Base-by-base conservation (phyloP, 2,888 invertebrate species). In the Amaurobius ferox region DNA sequence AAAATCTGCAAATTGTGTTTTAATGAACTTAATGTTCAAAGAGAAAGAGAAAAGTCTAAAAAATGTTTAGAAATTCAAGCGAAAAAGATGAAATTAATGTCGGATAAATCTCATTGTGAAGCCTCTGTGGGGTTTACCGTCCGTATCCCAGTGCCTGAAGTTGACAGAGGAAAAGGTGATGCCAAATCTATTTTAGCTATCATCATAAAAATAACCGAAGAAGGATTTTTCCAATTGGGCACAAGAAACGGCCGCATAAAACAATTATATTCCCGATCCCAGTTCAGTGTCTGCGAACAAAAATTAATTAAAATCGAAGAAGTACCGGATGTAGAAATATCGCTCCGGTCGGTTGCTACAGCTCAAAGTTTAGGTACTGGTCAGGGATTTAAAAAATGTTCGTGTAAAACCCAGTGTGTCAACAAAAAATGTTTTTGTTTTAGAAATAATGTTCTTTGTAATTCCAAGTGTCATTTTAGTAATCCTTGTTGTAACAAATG, bases 221-320 rank as follows among this genome's bases (percentile, higher is more conserved):
- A n/a, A n/a, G n/a, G n/a, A n/a, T n/a, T n/a, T n/a, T n/a, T n/a
- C n/a, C n/a, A n/a, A n/a, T n/a, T n/a, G n/a, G n/a, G n/a, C n/a
- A n/a, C n/a, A n/a, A n/a, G n/a, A n/a, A n/a, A n/a, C n/a, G n/a
- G n/a, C n/a, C n/a, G n/a, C n/a, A 67, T 77, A 77, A 80, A 80
- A 80, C 80, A 80, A 67, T 66, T 80, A 80, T 80, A 80, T 80
- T 80, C 80, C 80, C 39, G 73, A 80, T 80, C 73, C 73, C 80
- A 80, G 66, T 80, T 73, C 80, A 80, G 73, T 73, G 80, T 79
- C 79, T 79, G 79, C 32, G 72, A 79, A 72, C 66, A 79, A 79
- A 79, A 79, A 72, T 72, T 79, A 79, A 79, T 73, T 72, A 72
- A 72, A 66, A 79, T 79, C 62, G 62, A 78, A 78, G 78, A 78